These are phyloP conservation scores for Nasonia vitripennis DNA, from an alignment of 1,140 invertebrate species.

Conservation along the genomic window DNA sequence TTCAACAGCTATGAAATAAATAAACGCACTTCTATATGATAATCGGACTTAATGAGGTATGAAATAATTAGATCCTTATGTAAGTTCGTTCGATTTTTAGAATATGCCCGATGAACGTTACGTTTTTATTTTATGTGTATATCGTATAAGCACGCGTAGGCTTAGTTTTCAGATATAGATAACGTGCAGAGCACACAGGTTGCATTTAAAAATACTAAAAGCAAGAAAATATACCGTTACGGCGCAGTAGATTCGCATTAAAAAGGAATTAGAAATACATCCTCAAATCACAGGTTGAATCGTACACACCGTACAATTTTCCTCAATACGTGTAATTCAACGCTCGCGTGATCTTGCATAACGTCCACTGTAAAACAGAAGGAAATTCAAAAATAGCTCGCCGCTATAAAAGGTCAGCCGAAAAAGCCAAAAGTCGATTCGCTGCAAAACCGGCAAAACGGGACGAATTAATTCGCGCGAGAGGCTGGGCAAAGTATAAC, in stretches of 20 bases:
- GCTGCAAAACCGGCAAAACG: neutral
- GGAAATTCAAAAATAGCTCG: neutral
- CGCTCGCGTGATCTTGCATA: neutral
- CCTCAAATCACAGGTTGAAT: neutral
- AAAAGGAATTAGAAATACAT: slow-evolving; percentile 2
- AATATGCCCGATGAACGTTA: neutral
- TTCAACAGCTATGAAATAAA: neutral
- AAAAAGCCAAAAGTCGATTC: neutral
- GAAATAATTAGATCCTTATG: neutral
- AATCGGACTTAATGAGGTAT: neutral
- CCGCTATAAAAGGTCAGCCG: neutral
- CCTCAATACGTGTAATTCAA: neutral
- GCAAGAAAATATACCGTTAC: neutral
- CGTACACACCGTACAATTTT: neutral
- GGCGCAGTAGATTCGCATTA: neutral
- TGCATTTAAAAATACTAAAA: too few species aligned
- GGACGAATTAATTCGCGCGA: neutral
- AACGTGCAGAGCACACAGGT: too few species aligned
- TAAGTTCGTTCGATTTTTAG: neutral
- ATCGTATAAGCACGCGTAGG: neutral
- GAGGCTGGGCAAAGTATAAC: slow-evolving; percentile 28
- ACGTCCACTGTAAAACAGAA: neutral
- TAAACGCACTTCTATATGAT: neutral
- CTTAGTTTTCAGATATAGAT: neutral
- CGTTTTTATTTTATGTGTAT: neutral